phyloP scores from a whole-genome alignment of 2,113 vertebrate species.

The Phyllopteryx taeniolatus region DNA sequence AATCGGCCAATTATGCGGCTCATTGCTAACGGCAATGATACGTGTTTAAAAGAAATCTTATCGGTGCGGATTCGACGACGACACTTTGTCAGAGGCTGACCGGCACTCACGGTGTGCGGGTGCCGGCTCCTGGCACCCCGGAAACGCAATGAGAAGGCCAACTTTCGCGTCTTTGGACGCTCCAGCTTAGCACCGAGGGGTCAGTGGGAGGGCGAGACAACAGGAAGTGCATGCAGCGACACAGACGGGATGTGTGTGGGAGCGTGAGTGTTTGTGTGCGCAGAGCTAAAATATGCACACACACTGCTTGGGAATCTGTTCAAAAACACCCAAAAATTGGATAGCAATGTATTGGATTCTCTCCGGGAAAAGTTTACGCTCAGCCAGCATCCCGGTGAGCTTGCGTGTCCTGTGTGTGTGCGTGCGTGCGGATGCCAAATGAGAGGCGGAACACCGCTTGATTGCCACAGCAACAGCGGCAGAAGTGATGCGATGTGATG shows the following conservation, averaged over 20 bases:
- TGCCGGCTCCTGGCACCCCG: not conserved
- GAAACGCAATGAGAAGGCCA: not conserved
- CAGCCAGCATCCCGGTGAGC: slow-evolving; percentile 3
- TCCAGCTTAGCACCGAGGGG: not conserved
- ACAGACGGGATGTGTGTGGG: not conserved
- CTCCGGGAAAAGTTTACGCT: slow-evolving; percentile 28
- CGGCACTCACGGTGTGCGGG: too few relatives aligned
- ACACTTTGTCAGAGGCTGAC: not conserved
- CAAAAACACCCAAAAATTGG: slow-evolving; percentile 19
- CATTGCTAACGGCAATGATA: not conserved
- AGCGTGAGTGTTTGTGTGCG: not conserved
- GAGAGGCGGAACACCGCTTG: slow-evolving; percentile 47
- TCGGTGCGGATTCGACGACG: not conserved
- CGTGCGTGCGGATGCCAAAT: slow-evolving; percentile 34
- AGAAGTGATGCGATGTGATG: not conserved
- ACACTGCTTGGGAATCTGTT: not conserved
- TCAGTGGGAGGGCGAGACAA: slow-evolving; percentile 3
- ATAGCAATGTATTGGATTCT: slow-evolving; percentile 11
- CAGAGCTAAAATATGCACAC: not conserved
- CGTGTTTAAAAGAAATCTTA: not conserved
- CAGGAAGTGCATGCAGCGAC: slow-evolving; percentile 1
- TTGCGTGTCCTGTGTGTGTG: slow-evolving; percentile 1
- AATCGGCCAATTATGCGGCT: slow-evolving; percentile 1
- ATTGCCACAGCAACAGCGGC: slow-evolving; percentile 33
- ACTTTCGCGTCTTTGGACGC: not conserved